Evolutionary conservation across 2,888 invertebrate genomes (phyloP), one percentile per base, ranked within the genome.

Genomic region (Andrena flavipes): DNA sequence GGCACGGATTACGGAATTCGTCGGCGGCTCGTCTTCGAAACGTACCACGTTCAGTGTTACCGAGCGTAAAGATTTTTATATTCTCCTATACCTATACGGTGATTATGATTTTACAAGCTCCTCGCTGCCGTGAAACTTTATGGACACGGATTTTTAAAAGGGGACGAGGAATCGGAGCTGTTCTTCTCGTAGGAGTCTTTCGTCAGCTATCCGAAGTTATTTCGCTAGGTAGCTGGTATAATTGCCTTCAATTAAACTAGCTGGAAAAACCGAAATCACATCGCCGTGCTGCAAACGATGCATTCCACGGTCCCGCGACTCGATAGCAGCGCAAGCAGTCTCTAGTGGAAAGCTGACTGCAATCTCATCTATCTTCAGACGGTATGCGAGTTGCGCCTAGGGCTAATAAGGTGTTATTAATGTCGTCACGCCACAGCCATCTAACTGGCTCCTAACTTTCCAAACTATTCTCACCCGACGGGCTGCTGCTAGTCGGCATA

Each of bases 391-490:
- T 78, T 88, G 76, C 75, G 88, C 85, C 88, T 78, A 86, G 73
- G 87, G 90, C 89, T 91, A 90, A 91, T 91, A 90, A 91, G 90
- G 89, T 89, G 87, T 91, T 91, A 91, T 91, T 91, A 91, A 91
- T 90, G 90, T 89, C 88, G 85, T 86, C 85, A 90, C 87, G 86
- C 89, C 86, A 80, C 86, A 85, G 82, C 85, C 84, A 85, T 84
- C 86, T 86, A 84, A 85, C 88, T 88, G 79, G 85, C 78, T 87
- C 81, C 86, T 84, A 90, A 89, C 90, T 89, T 89, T 80, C 84
- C 82, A 16, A 88, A 89, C 89, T 90, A 90, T 89, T 87, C 90
- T 75, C 81, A 73, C 81, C 84, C 80, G 79, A 59, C 63, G 68
- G 70, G 69, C 74, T 72, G 71, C 68, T 68, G 74, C 62, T 79